Evolutionary conservation across 2,113 vertebrate genomes (phyloP).

Genomic region (Columbina picui): DNA sequence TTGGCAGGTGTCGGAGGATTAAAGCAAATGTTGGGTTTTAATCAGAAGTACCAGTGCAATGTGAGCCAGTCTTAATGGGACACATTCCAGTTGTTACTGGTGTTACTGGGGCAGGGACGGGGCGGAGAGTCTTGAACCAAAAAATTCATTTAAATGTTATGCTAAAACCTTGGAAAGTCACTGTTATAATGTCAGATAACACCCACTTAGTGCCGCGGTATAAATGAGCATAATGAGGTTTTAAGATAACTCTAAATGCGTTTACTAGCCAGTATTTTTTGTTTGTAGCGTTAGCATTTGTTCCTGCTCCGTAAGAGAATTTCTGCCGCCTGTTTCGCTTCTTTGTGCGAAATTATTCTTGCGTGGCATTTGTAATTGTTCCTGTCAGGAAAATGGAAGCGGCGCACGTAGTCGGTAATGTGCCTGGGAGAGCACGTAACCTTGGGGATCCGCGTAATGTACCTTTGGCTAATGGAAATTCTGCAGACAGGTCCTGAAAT

Average conservation of each 20-base stretch:
- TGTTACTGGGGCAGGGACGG: neutral
- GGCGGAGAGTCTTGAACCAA: neutral
- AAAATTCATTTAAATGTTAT: neutral
- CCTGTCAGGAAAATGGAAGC: conserved; percentile 81
- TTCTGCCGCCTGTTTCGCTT: conserved; percentile 36
- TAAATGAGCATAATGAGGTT: neutral
- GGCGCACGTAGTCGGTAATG: conserved; percentile 66
- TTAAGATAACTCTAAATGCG: neutral
- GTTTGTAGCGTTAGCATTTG: conserved; percentile 51
- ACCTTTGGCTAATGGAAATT: conserved; percentile 74
- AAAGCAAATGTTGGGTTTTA: neutral
- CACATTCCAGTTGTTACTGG: neutral
- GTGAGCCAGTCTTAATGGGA: neutral
- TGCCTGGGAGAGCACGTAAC: conserved; percentile 71
- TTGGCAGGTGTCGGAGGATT: fast-evolving
- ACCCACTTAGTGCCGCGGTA: neutral
- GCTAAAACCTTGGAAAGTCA: neutral
- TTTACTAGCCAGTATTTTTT: neutral
- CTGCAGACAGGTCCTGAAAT: conserved; percentile 64
- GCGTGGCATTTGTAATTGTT: conserved; percentile 77
- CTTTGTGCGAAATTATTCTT: conserved; percentile 73
- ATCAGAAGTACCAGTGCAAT: neutral
- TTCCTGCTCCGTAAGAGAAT: conserved; percentile 54
- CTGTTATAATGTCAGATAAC: neutral
- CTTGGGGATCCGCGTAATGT: conserved; percentile 74